phyloP scores from a whole-genome alignment of 2,113 vertebrate species.

The Miniopterus natalensis region DNA sequence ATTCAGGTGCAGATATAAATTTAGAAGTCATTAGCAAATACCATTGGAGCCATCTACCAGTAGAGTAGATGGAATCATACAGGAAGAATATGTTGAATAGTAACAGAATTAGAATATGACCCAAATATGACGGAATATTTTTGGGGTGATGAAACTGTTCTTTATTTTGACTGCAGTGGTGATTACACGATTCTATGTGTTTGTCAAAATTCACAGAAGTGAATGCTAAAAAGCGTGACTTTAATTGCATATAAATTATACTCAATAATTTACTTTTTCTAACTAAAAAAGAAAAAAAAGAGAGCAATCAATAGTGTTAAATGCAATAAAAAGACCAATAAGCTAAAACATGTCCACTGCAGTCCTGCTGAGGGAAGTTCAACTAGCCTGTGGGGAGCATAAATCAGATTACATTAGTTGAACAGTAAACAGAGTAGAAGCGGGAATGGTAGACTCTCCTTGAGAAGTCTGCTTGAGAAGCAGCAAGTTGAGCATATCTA shows the following conservation, averaged over 20 bases:
- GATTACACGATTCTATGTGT: neutral
- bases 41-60: neutral
- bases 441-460: neutral
- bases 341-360: neutral
- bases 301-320: neutral
- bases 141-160: neutral
- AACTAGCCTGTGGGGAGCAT: neutral
- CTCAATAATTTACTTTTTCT: neutral
- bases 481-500: neutral
- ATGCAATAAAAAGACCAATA: neutral
- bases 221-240: slow-evolving; percentile 15
- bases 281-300: neutral
- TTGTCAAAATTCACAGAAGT: slow-evolving; percentile 30
- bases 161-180: neutral
- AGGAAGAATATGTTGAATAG: neutral
- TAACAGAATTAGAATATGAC: neutral
- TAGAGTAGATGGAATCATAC: neutral
- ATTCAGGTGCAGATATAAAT: neutral
- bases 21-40: neutral
- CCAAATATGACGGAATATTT: neutral
- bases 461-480: neutral
- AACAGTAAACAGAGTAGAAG: neutral
- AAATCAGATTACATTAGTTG: neutral
- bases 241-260: slow-evolving; percentile 32
- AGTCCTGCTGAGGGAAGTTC: neutral